Base-by-base conservation (phyloP, 2,797 vertebrate genomes). In the Euthynnus affinis region DNA sequence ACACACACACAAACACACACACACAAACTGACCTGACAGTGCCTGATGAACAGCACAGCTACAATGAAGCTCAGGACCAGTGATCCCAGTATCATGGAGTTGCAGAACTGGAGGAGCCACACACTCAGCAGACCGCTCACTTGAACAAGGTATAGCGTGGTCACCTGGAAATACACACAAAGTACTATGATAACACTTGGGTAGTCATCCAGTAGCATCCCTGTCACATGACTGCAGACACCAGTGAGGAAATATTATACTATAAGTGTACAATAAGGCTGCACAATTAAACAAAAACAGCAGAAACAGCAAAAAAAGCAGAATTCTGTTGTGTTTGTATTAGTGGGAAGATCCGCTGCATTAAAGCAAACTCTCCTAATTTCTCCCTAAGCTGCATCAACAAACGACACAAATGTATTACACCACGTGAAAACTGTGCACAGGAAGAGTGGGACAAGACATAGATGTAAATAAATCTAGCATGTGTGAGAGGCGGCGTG, bases 51-150 rank as follows among this genome's bases (percentile, higher is more conserved):
- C 78, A 98, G 93, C 0, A 96, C 94, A 0, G 98, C 95, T 42
- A 96, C 88, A 65, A 98, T 97, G 89, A 99, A 99, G 93, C 98
- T 99, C 88, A 99, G 93, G 9, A 96, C 94, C 85, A 99, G 89
- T 0, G 98, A 99, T 46, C 98, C 98, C 74, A 98, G 94, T 83
- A 99, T 96, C 98, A 99, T 99, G 76, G 97, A 93, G 93, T 99
- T 99, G 81, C 97, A 97, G 92, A 99, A 99, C 92, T 99, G 98
- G n/a, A 99, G 94, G 18, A 96, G 73, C 93, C 97, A 99, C 74
- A 99, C 97, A 3, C 96, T 94, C 71, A 99, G 92, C 80, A 99
- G 93, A 70, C 94, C 93, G 32, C 91, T 82, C 40, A 96, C 92
- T 83, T 99, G 98, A 52, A 97, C 94, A 2, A 96, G 78, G 71